Conservation (phyloP, 2,888 invertebrate genomes). For the Yponomeuta cagnagella region DNA sequence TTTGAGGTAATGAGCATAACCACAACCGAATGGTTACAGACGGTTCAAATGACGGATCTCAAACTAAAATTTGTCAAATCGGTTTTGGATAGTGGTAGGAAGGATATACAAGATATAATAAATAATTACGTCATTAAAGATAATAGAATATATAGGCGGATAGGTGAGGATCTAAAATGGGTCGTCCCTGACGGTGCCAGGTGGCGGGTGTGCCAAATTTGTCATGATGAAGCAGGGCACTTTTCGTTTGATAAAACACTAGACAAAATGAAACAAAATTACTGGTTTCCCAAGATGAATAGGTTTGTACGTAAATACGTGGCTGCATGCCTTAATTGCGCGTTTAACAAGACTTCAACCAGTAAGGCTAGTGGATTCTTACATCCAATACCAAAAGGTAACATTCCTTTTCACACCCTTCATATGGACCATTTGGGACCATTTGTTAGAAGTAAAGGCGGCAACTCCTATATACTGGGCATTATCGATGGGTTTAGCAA, state of each 20-base stretch:
- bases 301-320: conserved; percentile 23
- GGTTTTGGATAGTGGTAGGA: conserved; percentile 6
- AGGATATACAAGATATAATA: conserved; percentile 10
- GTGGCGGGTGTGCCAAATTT: conserved; percentile 25
- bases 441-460: conserved; percentile 20
- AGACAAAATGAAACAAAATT: conserved; percentile 19
- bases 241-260: conserved; percentile 21
- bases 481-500: conserved; percentile 23
- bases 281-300: conserved; percentile 21
- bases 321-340: conserved; percentile 24
- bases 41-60: conserved; percentile 22
- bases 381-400: conserved; percentile 20
- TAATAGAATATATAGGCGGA: conserved; percentile 15
- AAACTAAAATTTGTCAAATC: conserved; percentile 11
- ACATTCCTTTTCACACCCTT: conserved; percentile 16
- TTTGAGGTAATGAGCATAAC: conserved; percentile 9
- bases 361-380: conserved; percentile 13
- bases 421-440: conserved; percentile 23
- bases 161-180: conserved; percentile 24
- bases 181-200: conserved; percentile 26
- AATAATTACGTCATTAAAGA: conserved; percentile 9
- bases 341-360: conserved; percentile 21
- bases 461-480: conserved; percentile 23
- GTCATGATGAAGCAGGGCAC: conserved; percentile 19
- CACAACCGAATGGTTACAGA: conserved; percentile 23